Percentiles rank a stretch among this genome's conserved stretches.
These are phyloP conservation scores for Lethenteron reissneri DNA, from an alignment of 2,113 vertebrate species.

Conservation along the genomic window DNA sequence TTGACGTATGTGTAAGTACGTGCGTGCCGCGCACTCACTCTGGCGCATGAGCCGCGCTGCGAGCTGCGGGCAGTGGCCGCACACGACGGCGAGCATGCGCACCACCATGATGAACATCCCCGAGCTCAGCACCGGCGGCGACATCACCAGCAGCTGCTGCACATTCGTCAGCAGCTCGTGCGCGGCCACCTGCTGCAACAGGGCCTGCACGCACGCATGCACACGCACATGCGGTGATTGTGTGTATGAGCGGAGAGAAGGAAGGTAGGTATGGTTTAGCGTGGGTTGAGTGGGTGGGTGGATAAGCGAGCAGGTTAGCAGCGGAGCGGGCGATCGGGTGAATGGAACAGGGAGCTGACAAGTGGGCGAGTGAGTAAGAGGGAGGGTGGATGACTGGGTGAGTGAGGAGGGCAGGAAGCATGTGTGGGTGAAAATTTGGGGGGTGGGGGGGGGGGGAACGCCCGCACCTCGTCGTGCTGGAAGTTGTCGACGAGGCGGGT, in stretches of 20 bases:
- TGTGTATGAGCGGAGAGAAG: too few relatives aligned
- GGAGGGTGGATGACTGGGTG: neutral
- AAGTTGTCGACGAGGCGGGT: slow-evolving; percentile 95
- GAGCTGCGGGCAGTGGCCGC: slow-evolving; percentile 83
- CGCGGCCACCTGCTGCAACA: slow-evolving; percentile 89
- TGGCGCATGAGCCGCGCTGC: slow-evolving; percentile 98
- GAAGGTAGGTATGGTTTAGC: too few relatives aligned
- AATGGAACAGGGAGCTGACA: neutral
- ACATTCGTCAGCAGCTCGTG: slow-evolving; percentile 89
- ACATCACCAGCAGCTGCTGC: slow-evolving; percentile 87
- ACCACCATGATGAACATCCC: slow-evolving; percentile 99
- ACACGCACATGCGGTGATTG: neutral
- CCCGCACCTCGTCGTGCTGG: slow-evolving; percentile 74
- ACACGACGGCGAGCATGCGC: slow-evolving; percentile 98
- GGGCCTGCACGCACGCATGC: slow-evolving; percentile 32
- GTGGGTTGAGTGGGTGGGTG: too few relatives aligned
- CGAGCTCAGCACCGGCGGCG: slow-evolving; percentile 84
- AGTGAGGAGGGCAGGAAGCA: neutral
- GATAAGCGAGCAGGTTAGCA: neutral
- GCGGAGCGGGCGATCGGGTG: neutral
- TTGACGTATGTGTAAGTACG: too few relatives aligned
- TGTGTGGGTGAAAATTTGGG: neutral
- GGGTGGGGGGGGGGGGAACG: neutral
- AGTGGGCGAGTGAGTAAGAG: neutral
- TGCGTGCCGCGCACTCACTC: slow-evolving; percentile 37